Evolutionary conservation across 2,888 invertebrate species (phyloP).

Genomic region (Helobdella robusta): DNA sequence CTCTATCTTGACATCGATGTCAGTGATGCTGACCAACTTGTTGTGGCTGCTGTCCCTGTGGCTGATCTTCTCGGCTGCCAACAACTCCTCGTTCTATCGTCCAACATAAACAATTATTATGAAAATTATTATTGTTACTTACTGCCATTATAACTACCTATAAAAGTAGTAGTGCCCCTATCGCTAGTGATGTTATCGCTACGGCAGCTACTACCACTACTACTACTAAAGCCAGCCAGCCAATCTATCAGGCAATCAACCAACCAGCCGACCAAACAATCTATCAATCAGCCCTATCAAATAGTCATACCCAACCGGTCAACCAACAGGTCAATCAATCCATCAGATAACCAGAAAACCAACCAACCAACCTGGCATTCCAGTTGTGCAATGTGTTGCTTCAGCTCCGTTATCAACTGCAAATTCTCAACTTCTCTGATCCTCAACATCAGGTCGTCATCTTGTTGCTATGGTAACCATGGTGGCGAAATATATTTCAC

Average conservation of each 20-base stretch:
- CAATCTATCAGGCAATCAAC: background rate
- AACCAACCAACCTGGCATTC: conserved; percentile 55
- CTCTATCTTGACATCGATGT: conserved; percentile 81
- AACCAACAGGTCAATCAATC: background rate
- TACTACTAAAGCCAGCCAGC: background rate
- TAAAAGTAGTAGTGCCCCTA: background rate
- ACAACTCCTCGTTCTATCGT: conserved; percentile 80
- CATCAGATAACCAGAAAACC: background rate
- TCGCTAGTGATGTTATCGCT: background rate
- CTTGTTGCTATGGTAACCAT: conserved; percentile 58
- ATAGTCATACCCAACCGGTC: background rate
- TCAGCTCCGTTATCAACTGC: conserved; percentile 82
- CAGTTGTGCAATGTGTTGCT: conserved; percentile 81
- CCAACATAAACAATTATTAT: background rate
- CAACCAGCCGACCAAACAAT: background rate
- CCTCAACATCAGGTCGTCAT: conserved; percentile 82
- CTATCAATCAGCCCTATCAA: background rate
- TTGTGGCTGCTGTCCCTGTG: conserved; percentile 66
- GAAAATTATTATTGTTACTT: background rate
- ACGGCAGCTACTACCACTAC: background rate
- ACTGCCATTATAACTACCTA: background rate
- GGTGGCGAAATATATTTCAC: background rate
- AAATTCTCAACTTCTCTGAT: conserved; percentile 89
- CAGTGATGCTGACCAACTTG: conserved; percentile 62
- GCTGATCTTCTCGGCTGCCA: conserved; percentile 79